Percentiles rank a stretch among this genome's conserved stretches.
phyloP scores from a whole-genome alignment of 2,113 vertebrate genomes.

The Speoplatyrhinus poulsoni region DNA sequence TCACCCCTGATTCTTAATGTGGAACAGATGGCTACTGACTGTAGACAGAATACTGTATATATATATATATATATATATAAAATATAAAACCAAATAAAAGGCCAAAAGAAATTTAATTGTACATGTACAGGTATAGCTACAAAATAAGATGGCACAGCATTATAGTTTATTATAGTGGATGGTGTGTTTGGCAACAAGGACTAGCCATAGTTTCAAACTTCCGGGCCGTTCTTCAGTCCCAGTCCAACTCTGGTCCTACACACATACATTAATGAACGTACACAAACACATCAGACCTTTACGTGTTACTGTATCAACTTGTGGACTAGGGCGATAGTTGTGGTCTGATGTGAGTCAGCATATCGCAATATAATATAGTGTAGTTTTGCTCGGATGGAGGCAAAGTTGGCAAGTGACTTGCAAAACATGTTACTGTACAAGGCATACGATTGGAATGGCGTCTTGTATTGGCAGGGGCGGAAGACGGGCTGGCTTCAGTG shows the following conservation, averaged over 20 bases:
- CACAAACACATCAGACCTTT: not conserved
- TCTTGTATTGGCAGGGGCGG: slow-evolving; percentile 22
- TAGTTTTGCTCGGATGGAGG: slow-evolving; percentile 17
- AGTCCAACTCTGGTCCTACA: not conserved
- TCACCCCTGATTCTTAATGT: too few relatives aligned
- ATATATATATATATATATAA: too few relatives aligned
- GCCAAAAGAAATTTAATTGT: too few relatives aligned
- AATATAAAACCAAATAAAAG: too few relatives aligned
- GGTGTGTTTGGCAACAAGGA: too few relatives aligned
- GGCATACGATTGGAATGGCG: slow-evolving; percentile 48
- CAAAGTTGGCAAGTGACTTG: slow-evolving; percentile 38
- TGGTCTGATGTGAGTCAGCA: slow-evolving; percentile 51
- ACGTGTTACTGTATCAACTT: slow-evolving; percentile 19
- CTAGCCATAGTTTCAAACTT: too few relatives aligned
- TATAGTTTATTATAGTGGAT: too few relatives aligned
- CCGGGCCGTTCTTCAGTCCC: too few relatives aligned
- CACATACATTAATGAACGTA: not conserved
- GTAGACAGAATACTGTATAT: too few relatives aligned
- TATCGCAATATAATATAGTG: slow-evolving; percentile 24
- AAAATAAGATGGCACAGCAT: too few relatives aligned
- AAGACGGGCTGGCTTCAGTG: slow-evolving; percentile 28
- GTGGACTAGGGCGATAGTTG: slow-evolving; percentile 29
- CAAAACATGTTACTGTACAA: not conserved
- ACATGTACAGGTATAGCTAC: too few relatives aligned
- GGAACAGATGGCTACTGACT: too few relatives aligned